Evolutionary conservation across 2,888 invertebrate genomes (phyloP), one percentile per base, ranked within the genome.

Genomic region (Elaeidobius kamerunicus): DNA sequence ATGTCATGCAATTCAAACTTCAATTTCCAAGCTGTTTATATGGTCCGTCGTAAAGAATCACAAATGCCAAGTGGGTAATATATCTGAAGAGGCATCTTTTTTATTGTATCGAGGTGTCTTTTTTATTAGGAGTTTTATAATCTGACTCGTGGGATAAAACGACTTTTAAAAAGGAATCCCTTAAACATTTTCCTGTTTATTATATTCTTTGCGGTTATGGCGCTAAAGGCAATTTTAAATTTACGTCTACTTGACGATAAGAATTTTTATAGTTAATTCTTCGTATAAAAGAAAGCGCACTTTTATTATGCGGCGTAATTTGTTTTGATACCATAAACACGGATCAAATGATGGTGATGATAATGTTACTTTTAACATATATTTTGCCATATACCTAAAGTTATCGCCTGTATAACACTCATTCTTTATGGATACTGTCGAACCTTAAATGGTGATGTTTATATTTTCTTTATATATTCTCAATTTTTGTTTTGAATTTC

Each of bases 111-210:
- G 65, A 68, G 67, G 68, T 68, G 66, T 64, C 65, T 66, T 65
- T 67, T 67, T 68, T 67, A 67, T 67, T 67, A 61, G 65, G 61
- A 60, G 64, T 65, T 68, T 68, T 68, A 68, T 67, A 68, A 68
- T 67, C 67, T 65, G 63, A 63, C 64, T 61, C 64, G 64, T 59
- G 64, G 61, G 63, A 64, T 55, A 54, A 32, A 64, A 65, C 61
- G 67, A 67, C 67, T 68, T 68, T 67, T 67, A 67, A 68, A 67
- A 65, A 66, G 66, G 49, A 67, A 66, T 63, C 66, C 65, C 61
- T 63, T 63, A 63, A 65, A 65, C 65, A 61, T 65, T 64, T 61
- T 65, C 65, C 62, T 67, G 66, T 68, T 68, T 68, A 66, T 68
- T 67, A 68, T 68, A 68, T 67, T 67, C 59, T 63, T 64, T 61